A percentile compares a stretch with the other conserved stretches of the same genome.
Conservation (phyloP, 2,888 invertebrate genomes). For the Chelonus formosanus region DNA sequence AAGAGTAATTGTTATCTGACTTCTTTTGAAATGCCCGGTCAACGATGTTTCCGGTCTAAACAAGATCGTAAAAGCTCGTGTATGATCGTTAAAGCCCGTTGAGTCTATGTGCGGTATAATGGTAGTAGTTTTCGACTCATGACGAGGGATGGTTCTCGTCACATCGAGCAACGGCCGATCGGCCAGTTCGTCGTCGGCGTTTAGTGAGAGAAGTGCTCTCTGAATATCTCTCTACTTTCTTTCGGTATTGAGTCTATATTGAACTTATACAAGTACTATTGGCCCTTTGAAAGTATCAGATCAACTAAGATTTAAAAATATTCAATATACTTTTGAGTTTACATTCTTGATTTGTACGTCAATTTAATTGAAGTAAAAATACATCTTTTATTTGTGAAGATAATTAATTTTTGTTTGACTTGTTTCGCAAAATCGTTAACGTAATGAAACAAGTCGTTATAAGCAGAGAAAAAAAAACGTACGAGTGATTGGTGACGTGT, state of each 20-base stretch:
- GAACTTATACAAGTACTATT: background rate
- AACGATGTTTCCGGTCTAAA: constrained; percentile 12
- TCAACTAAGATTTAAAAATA: too few species aligned
- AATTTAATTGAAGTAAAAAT: too few species aligned
- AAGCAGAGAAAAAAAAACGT: constrained; percentile 15
- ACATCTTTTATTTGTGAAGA: background rate
- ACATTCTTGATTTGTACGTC: too few species aligned
- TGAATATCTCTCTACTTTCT: constrained; percentile 3
- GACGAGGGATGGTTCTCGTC: constrained; percentile 26
- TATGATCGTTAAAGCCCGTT: constrained; percentile 36
- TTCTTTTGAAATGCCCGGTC: constrained; percentile 24
- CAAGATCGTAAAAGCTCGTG: constrained; percentile 37
- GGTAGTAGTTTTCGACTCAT: constrained; percentile 36
- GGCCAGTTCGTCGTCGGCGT: constrained; percentile 64
- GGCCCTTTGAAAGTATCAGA: too few species aligned
- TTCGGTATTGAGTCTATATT: background rate
- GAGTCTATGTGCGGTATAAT: constrained; percentile 40
- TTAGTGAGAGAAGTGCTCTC: constrained; percentile 52
- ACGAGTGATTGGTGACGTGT: constrained; percentile 55
- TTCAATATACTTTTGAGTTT: too few species aligned
- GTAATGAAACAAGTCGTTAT: background rate
- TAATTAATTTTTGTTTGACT: background rate
- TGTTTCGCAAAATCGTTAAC: constrained; percentile 15
- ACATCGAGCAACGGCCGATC: constrained; percentile 49
- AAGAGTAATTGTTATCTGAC: background rate